Percentiles rank a stretch among this genome's conserved stretches.
Evolutionary conservation across 2,113 vertebrate species (phyloP).

Genomic region (Sterna hirundo): DNA sequence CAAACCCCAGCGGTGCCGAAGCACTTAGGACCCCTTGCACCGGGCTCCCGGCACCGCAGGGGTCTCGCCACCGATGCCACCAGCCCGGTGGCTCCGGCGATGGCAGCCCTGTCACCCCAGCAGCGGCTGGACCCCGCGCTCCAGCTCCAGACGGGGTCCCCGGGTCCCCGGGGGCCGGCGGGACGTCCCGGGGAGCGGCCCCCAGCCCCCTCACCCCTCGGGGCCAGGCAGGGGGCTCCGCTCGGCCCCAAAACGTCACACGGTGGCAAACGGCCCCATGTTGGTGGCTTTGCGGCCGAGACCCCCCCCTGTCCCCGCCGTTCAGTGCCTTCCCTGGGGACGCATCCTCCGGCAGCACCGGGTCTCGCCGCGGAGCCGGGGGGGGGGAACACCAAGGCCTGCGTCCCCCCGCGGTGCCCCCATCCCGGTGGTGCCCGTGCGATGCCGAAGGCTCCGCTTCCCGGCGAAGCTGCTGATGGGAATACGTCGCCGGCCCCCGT

Average conservation of each 20-base stretch:
- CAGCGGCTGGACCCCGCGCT: background rate
- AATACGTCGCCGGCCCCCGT: background rate
- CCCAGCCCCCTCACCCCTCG: background rate
- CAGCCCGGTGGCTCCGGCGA: background rate
- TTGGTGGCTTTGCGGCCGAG: fast-evolving
- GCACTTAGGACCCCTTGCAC: slow-evolving; percentile 36
- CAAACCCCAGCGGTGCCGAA: background rate
- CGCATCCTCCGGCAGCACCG: background rate
- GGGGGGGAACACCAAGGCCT: background rate
- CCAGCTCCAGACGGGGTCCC: background rate
- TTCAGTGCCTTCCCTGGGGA: background rate
- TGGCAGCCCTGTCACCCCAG: background rate
- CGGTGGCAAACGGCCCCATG: background rate
- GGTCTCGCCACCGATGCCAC: background rate
- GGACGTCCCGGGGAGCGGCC: background rate
- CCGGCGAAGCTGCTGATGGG: background rate
- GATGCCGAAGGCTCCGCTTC: background rate
- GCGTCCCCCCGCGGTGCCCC: background rate
- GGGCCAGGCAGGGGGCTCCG: background rate
- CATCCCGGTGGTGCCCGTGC: fast-evolving
- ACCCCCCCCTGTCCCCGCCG: background rate
- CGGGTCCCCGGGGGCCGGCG: background rate
- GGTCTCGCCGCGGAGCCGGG: background rate
- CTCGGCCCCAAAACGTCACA: background rate
- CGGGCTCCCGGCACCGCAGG: background rate